These are phyloP conservation scores for Meloidogyne hapla DNA, from an alignment of 1,140 invertebrate genomes.

Conservation along the genomic window DNA sequence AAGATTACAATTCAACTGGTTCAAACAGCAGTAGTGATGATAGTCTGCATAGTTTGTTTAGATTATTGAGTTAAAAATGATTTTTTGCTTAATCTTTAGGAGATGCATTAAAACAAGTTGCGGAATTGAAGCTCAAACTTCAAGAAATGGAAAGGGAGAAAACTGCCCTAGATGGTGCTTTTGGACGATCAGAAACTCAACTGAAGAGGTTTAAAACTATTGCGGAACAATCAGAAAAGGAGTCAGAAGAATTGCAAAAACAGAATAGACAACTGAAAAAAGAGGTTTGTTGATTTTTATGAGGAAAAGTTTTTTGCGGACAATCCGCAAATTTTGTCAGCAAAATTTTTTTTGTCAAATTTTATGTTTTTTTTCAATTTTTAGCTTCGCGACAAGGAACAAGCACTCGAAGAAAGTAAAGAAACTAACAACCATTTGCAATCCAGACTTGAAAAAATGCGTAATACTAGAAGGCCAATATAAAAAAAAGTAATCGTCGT, in stretches of 20 bases:
- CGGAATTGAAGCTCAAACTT: conserved; percentile 86
- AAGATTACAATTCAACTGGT: conserved; percentile 42
- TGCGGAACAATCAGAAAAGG: conserved; percentile 87
- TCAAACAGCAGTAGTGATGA: conserved; percentile 27
- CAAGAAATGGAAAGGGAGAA: conserved; percentile 96
- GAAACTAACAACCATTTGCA: conserved; percentile 93
- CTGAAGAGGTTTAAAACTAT: conserved; percentile 86
- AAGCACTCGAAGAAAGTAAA: conserved; percentile 89
- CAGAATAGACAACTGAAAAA: conserved; percentile 90
- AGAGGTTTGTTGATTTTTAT: conserved; percentile 75
- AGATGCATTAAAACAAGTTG: conserved; percentile 78
- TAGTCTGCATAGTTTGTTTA: conserved; percentile 21
- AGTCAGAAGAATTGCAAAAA: conserved; percentile 89
- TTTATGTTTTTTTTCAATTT: conserved; percentile 51
- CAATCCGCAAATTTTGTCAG: too few species aligned
- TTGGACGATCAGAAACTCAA: conserved; percentile 84
- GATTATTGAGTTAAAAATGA: background rate
- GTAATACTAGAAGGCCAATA: conserved; percentile 72
- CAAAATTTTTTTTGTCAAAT: background rate
- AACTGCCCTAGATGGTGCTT: conserved; percentile 77
- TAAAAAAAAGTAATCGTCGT: too few species aligned
- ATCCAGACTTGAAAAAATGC: conserved; percentile 92
- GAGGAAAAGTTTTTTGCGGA: background rate
- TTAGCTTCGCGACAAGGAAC: conserved; percentile 88
- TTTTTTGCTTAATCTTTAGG: conserved; percentile 60